A percentile compares a stretch with the other conserved stretches of the same genome.
phyloP scores from a whole-genome alignment of 2,888 invertebrate genomes.

The Pheosia tremula region DNA sequence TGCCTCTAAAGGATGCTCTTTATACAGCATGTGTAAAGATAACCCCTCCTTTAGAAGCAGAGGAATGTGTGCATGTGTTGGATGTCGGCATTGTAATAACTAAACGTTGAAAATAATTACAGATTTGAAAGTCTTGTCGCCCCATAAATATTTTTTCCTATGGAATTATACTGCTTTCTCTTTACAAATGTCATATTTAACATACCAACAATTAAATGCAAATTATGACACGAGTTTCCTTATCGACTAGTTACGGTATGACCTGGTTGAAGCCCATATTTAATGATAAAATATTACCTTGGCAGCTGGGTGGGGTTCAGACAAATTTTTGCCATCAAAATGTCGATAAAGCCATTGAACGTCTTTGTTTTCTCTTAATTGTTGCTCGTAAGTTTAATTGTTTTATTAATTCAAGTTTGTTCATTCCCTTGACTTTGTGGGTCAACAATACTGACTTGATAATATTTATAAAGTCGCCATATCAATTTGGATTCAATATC shows the following conservation, averaged over 20 bases:
- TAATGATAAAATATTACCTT: slow-evolving; percentile 30
- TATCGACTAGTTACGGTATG: slow-evolving; percentile 20
- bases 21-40: too few relatives aligned
- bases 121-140: not conserved
- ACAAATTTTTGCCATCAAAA: slow-evolving; percentile 24
- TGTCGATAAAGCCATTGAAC: slow-evolving; percentile 19
- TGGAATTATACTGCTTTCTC: slow-evolving; percentile 53
- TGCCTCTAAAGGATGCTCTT: too few relatives aligned
- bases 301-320: slow-evolving; percentile 9
- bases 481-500: not conserved
- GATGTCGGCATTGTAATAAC: too few relatives aligned
- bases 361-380: slow-evolving; percentile 38
- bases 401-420: slow-evolving; percentile 25
- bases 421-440: slow-evolving; percentile 15
- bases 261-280: slow-evolving; percentile 17
- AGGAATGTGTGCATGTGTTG: too few relatives aligned
- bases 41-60: too few relatives aligned
- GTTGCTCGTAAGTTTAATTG: slow-evolving; percentile 24
- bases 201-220: slow-evolving; percentile 61
- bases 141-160: slow-evolving; percentile 20
- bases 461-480: not conserved
- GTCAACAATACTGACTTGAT: slow-evolving; percentile 9
- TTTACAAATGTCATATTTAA: slow-evolving; percentile 56
- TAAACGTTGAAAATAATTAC: not conserved
- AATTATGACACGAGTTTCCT: slow-evolving; percentile 36